These are phyloP conservation scores for Tylochromis polylepis DNA, from an alignment of 2,113 vertebrate species.

Conservation along the genomic window DNA sequence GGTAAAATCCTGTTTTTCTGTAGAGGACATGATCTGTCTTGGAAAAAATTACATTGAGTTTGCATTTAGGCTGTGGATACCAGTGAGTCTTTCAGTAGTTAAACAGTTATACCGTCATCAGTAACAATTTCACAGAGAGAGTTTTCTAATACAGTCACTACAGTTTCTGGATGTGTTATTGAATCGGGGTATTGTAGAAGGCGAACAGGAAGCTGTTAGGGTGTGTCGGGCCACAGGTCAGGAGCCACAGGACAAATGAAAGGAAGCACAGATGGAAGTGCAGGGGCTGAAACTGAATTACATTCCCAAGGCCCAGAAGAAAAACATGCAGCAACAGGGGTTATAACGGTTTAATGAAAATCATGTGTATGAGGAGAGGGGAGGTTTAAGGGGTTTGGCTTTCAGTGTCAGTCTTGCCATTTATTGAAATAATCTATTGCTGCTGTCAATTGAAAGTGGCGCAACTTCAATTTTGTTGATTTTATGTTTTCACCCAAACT, in stretches of 20 bases:
- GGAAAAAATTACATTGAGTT: conserved; percentile 3
- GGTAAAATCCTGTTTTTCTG: background rate
- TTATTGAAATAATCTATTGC: conserved; percentile 27
- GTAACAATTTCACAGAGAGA: background rate
- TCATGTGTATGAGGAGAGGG: conserved; percentile 52
- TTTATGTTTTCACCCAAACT: conserved; percentile 20
- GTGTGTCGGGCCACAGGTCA: conserved; percentile 65
- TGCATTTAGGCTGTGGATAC: background rate
- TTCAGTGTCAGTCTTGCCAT: conserved; percentile 20
- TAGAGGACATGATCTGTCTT: conserved; percentile 5
- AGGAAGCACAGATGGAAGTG: conserved; percentile 70
- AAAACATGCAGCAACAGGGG: conserved; percentile 53
- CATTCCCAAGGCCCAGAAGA: conserved; percentile 59
- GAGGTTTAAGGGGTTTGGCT: background rate
- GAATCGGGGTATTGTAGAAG: background rate
- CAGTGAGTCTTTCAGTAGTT: background rate
- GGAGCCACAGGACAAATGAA: conserved; percentile 69
- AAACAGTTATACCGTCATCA: background rate
- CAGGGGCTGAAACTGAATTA: conserved; percentile 56
- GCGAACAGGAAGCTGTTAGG: conserved; percentile 59
- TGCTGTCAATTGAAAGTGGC: conserved; percentile 15
- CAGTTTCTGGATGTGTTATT: background rate
- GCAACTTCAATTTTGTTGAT: conserved; percentile 14
- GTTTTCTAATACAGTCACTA: background rate
- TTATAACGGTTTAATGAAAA: conserved; percentile 58